Percentiles rank a stretch among this genome's conserved stretches.
Evolutionary conservation across 92 coral and sea anemone genomes (phyloP).

Genomic region (Virgularia gustaviana): DNA sequence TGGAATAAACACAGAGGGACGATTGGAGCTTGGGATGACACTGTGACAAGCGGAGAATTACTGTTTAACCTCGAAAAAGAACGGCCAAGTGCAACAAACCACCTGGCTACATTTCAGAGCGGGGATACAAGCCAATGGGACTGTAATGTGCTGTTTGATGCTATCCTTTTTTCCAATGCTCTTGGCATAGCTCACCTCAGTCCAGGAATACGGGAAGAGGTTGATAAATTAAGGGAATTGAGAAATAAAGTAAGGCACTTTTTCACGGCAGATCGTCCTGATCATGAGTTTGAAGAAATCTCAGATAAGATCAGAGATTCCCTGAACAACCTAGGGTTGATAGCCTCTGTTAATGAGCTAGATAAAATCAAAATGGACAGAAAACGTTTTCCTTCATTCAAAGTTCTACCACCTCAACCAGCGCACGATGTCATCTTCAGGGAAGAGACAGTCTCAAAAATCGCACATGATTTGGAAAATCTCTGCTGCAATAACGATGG

Average conservation of each 20-base stretch:
- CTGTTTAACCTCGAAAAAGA: too few species aligned
- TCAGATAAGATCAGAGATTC: background rate
- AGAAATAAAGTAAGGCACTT: background rate
- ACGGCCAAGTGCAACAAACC: background rate
- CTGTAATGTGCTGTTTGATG: too few species aligned
- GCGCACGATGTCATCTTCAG: conserved; percentile 13
- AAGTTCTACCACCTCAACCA: conserved; percentile 8
- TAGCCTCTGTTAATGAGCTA: background rate
- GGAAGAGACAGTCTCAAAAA: background rate
- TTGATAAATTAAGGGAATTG: too few species aligned
- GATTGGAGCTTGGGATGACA: conserved; percentile 5
- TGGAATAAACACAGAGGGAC: too few species aligned
- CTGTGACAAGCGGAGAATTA: background rate
- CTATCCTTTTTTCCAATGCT: too few species aligned
- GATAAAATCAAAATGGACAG: background rate
- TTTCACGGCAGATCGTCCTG: background rate
- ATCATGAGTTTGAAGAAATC: background rate
- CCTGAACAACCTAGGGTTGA: conserved; percentile 5
- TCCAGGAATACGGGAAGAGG: background rate
- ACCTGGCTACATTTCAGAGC: too few species aligned
- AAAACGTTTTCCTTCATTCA: background rate
- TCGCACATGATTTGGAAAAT: background rate
- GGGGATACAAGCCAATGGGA: background rate
- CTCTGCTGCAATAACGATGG: background rate
- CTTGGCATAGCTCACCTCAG: background rate